Conservation (phyloP, 2,797 vertebrate genomes). For the Erethizon dorsatum region DNA sequence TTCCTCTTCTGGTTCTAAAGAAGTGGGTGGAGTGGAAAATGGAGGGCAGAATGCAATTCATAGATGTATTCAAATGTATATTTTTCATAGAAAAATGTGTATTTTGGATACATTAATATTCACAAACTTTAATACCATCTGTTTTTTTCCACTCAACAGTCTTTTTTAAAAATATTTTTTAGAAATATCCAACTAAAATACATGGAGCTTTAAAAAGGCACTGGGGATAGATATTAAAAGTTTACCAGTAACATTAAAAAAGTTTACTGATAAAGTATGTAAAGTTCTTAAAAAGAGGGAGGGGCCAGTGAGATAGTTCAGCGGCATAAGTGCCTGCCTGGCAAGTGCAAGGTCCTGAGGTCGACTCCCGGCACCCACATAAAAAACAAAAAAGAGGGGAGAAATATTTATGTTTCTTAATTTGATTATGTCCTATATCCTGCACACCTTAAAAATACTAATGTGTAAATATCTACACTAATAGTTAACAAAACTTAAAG, state of each 20-base stretch:
- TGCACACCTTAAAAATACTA: neutral
- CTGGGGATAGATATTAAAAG: constrained; percentile 10
- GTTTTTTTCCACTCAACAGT: constrained; percentile 48
- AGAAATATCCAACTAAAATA: constrained; percentile 70
- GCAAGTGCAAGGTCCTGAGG: too few species aligned
- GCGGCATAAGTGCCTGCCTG: too few species aligned
- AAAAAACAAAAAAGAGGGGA: neutral
- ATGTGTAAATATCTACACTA: constrained; percentile 17
- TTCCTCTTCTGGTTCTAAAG: constrained; percentile 24
- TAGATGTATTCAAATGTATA: constrained; percentile 51
- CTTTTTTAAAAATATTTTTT: constrained; percentile 29
- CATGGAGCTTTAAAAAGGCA: neutral
- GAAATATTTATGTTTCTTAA: neutral
- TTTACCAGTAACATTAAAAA: neutral
- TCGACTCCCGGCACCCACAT: too few species aligned
- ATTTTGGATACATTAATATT: constrained; percentile 78
- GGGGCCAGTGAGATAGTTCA: too few species aligned
- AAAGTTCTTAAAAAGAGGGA: neutral
- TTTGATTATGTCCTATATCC: neutral
- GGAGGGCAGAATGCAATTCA: constrained; percentile 63
- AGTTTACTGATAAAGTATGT: neutral
- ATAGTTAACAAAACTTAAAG: neutral
- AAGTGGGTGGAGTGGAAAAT: neutral
- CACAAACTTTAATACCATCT: constrained; percentile 76
- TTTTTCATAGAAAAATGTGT: constrained; percentile 31